A percentile compares a stretch with the other conserved stretches of the same genome.
Evolutionary conservation across 2,797 vertebrate species (phyloP).

Genomic region (Hafferia zeledoni): DNA sequence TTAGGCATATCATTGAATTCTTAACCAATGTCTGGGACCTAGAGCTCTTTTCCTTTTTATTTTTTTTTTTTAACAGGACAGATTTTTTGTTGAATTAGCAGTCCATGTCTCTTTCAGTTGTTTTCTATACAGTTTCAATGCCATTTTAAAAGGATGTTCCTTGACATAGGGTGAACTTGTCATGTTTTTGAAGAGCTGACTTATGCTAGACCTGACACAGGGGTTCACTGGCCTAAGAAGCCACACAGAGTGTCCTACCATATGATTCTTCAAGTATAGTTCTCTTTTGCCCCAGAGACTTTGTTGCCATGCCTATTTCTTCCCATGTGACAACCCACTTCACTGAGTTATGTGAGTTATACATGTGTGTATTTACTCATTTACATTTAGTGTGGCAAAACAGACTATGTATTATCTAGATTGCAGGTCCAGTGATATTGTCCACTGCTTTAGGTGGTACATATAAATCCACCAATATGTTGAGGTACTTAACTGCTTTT

Average conservation of each 20-base stretch:
- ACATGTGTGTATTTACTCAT: neutral
- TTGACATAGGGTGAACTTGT: rapidly evolving
- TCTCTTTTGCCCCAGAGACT: neutral
- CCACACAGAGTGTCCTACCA: rapidly evolving
- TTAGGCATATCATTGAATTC: neutral
- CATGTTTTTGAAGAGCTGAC: neutral
- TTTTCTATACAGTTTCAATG: neutral
- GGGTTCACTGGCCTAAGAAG: rapidly evolving
- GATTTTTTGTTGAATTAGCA: neutral
- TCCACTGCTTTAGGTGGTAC: neutral
- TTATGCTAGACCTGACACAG: neutral
- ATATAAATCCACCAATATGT: rapidly evolving
- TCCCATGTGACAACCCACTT: neutral
- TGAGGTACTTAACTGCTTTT: neutral
- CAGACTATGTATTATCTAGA: neutral
- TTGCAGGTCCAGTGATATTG: neutral
- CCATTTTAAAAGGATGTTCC: neutral
- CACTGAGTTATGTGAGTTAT: neutral
- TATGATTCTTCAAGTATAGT: no score
- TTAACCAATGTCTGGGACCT: neutral
- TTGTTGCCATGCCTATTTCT: neutral
- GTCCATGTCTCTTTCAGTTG: neutral
- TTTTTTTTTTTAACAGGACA: neutral
- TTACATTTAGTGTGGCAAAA: neutral
- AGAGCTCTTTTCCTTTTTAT: neutral